Base-by-base conservation (phyloP, 2,113 vertebrate genomes). In the Pithys albifrons region DNA sequence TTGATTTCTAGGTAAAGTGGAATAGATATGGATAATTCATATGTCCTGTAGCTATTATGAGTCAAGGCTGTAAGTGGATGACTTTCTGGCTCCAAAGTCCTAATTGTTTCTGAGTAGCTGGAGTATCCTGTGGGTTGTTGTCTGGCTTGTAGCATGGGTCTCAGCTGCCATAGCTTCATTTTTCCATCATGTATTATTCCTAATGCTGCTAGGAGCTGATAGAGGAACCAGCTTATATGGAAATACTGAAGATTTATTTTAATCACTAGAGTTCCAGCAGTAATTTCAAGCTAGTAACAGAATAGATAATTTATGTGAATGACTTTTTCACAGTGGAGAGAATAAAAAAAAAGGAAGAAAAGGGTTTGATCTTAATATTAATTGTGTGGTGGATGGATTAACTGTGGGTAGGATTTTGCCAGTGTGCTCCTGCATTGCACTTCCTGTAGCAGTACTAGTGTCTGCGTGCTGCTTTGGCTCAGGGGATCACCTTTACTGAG, bases 171-270 rank as follows among this genome's bases (percentile, higher is more conserved):
- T 97, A 92, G 95, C 97, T 98, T 98, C 96, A 46, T 97, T 98
- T 98, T 98, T 96, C 97, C 95, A 88, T 96, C 97, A 59, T 97
- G 97, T 95, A 91, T 98, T 96, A 96, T 98, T 98, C 95, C 94
- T 97, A 94, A 93, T 92, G 97, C 97, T 93, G 85, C 91, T 89
- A 91, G 85, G 93, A 97, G 92, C 95, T 95, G 96, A 97, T 88
- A 94, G 97, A 97, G 88, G 85, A 97, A 94, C 91, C 73, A 83
- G 96, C 93, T 97, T 95, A 49, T 87, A 82, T 95, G 95, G 98
- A 98, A 98, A 98, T 95, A 89, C 35, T 79, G 92, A 93, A 96
- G 94, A 93, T 97, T 97, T 95, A 89, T 97, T 97, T 97, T 96
- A 96, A 97, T 97, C 96, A 72, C 81, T 85, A 69, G 86, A 86